Evolutionary conservation across 1,140 invertebrate genomes (phyloP).

Genomic region (Euglossa dilemma): DNA sequence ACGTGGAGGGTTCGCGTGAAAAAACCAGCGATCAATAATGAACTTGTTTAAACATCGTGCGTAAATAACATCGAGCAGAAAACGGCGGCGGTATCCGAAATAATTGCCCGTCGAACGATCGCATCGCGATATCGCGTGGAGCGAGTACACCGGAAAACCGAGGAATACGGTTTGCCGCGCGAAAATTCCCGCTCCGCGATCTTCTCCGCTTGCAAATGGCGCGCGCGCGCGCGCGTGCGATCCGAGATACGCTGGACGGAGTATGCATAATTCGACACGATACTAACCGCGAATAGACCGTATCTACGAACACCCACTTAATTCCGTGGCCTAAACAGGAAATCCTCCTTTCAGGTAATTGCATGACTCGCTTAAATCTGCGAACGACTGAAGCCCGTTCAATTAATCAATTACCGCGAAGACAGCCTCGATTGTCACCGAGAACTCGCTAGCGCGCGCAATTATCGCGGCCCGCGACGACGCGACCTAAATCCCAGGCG

Average conservation of each 20-base stretch:
- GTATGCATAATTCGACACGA: conserved; percentile 54
- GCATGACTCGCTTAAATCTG: conserved; percentile 78
- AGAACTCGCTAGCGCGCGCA: not conserved
- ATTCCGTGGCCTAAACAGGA: conserved; percentile 80
- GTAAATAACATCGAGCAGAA: conserved; percentile 18
- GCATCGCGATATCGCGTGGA: not conserved
- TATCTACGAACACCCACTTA: conserved; percentile 71
- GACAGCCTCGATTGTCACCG: conserved; percentile 65
- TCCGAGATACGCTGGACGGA: conserved; percentile 23
- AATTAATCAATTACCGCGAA: conserved; percentile 75
- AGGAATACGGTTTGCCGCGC: no score
- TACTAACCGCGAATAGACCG: conserved; percentile 59
- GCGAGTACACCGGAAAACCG: no score
- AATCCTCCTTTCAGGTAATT: conserved; percentile 82
- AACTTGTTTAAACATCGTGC: conserved; percentile 23
- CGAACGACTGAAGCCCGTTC: conserved; percentile 72
- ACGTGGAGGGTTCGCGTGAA: not conserved
- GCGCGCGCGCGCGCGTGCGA: not conserved
- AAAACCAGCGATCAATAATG: conserved; percentile 15
- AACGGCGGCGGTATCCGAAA: not conserved
- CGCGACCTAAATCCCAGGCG: not conserved
- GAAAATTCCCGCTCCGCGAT: not conserved
- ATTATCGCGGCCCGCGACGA: not conserved
- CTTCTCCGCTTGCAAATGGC: not conserved
- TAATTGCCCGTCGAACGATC: not conserved